Percentiles rank a stretch among this genome's conserved stretches.
Evolutionary conservation across 2,113 vertebrate species (phyloP).

Genomic region (Phycodurus eques): DNA sequence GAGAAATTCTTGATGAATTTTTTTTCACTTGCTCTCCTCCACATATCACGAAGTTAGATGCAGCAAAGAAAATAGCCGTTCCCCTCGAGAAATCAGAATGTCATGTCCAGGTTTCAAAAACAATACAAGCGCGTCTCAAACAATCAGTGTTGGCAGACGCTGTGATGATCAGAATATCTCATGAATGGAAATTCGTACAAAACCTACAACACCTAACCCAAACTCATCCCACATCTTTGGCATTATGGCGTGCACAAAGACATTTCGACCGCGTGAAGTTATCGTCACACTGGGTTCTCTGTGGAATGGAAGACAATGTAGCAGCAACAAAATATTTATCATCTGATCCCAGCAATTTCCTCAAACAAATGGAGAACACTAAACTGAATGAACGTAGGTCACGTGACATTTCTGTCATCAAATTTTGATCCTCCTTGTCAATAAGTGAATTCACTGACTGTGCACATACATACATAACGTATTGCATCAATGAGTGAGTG

Average conservation of each 20-base stretch:
- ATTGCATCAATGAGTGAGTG: too few relatives aligned
- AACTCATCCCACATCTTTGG: neutral
- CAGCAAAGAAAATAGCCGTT: neutral
- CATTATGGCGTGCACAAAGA: too few relatives aligned
- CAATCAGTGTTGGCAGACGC: neutral
- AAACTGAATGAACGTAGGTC: too few relatives aligned
- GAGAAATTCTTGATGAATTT: neutral
- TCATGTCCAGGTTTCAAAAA: neutral
- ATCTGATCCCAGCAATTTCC: too few relatives aligned
- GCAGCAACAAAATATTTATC: neutral
- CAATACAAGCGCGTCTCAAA: neutral
- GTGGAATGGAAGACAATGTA: neutral
- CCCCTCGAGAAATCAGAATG: neutral
- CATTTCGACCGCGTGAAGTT: neutral
- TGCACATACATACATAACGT: too few relatives aligned
- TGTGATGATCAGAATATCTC: neutral
- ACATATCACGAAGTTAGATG: conserved; percentile 27
- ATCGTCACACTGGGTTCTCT: neutral
- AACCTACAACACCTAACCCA: neutral
- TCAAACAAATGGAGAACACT: too few relatives aligned
- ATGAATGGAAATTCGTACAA: neutral
- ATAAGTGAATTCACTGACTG: too few relatives aligned
- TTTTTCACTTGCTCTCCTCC: conserved; percentile 21
- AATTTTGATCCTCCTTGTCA: too few relatives aligned
- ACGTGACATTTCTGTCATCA: too few relatives aligned